Base-by-base conservation (phyloP, 2,888 invertebrate genomes). In the Monopis laevigella region DNA sequence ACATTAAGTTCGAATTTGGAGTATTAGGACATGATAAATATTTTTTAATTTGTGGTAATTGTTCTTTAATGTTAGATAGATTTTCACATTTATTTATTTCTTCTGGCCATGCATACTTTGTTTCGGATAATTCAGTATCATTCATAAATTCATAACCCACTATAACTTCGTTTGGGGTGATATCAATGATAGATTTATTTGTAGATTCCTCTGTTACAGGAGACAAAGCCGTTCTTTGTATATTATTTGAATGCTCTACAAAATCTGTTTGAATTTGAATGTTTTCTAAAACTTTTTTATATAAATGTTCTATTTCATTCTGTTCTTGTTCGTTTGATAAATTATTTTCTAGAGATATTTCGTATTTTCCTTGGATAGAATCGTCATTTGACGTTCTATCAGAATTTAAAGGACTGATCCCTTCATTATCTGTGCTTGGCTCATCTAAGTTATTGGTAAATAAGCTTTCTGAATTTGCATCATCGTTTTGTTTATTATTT, bases 141-240 rank as follows among this genome's bases (percentile, higher is more conserved):
- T 16, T 13, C 10, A 14, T 12, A 30, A 8, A 8, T 11, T 30
- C 12, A 17, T 30, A 30, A 4, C 30, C 10, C 7, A 13, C 6
- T 32, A 32, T 17, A 14, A 32, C 21, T 21, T 36, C 36, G 11
- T 36, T 36, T 14, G 59, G 56, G 19, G 58, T 57, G 17, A 66
- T 46, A 30, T 70, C 65, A 27, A 55, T 44, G n/a, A 62, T 42
- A 47, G 39, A 41, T 39, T 54, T 65, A n/a, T 48, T 44, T n/a
- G 47, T 46, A 2, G 73, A 63, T 47, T 78, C 80, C 52, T 80
- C 78, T 11, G 70, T 65, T 2, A 78, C 49, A n/a, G 80, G 72
- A 3, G 77, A 67, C 14, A 78, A 51, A 6, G 58, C 10, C 3
- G 10, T 2, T 34, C 11, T 34, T 24, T 24, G 6, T 10, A 6